Evolutionary conservation across 23 tunicate species (phyloP).

Genomic region (Diplosoma virens): DNA sequence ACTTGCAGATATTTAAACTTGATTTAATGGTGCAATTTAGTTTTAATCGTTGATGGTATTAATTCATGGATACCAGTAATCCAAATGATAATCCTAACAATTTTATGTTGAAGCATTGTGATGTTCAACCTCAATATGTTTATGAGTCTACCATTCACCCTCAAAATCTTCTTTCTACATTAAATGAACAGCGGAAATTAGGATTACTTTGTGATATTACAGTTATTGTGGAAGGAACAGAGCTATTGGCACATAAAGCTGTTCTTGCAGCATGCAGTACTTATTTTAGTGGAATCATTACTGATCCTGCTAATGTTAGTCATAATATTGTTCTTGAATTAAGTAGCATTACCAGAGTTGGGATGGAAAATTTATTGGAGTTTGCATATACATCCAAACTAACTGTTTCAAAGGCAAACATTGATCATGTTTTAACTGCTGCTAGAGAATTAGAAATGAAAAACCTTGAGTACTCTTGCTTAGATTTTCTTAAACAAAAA

Average conservation of each 20-base stretch:
- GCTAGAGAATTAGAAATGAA: constrained; percentile 73
- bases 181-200: constrained; percentile 78
- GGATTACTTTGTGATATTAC: constrained; percentile 90
- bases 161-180: constrained; percentile 45
- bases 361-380: constrained; percentile 65
- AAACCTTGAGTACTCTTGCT: constrained; percentile 87
- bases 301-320: constrained; percentile 85
- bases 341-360: constrained; percentile 66
- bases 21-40: too few relatives aligned
- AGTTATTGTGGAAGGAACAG: constrained; percentile 78
- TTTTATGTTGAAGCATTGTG: constrained; percentile 55
- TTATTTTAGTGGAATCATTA: constrained; percentile 80
- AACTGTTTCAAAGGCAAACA: constrained; percentile 59
- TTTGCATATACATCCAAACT: constrained; percentile 95
- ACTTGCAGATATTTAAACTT: too few relatives aligned
- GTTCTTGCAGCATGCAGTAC: constrained; percentile 87
- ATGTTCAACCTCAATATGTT: constrained; percentile 81
- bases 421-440: constrained; percentile 73
- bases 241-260: constrained; percentile 77
- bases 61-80: too few relatives aligned
- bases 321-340: constrained; percentile 89
- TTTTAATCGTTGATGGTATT: too few relatives aligned
- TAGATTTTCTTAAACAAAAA: constrained; percentile 66
- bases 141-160: constrained; percentile 83
- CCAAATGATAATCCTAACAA: too few relatives aligned